Percentiles rank a stretch among this genome's conserved stretches.
Evolutionary conservation across 2,888 invertebrate species (phyloP).

Genomic region (Camptogramma bilineatum): DNA sequence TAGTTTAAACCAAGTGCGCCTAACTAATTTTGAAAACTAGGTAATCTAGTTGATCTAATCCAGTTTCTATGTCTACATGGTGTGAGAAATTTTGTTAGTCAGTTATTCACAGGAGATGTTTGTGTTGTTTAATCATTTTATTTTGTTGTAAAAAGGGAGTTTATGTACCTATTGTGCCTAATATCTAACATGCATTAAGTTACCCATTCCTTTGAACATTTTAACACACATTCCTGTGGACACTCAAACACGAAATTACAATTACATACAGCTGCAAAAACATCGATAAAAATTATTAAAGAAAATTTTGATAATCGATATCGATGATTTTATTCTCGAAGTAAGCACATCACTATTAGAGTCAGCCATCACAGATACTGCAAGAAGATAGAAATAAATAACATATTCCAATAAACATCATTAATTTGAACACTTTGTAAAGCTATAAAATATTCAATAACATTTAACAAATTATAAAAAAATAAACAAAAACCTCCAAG

Average conservation of each 20-base stretch:
- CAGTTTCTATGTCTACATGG: constrained; percentile 21
- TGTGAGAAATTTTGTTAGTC: constrained; percentile 51
- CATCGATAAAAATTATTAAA: constrained; percentile 47
- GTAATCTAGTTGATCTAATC: constrained; percentile 15
- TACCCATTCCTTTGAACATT: constrained; percentile 75
- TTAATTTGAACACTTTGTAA: not conserved
- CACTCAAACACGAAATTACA: constrained; percentile 75
- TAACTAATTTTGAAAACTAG: constrained; percentile 17
- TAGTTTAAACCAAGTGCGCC: constrained; percentile 11
- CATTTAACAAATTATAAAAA: not conserved
- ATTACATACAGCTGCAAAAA: constrained; percentile 57
- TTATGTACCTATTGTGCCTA: constrained; percentile 42
- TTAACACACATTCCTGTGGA: constrained; percentile 81
- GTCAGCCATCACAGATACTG: not conserved
- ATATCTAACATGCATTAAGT: constrained; percentile 62
- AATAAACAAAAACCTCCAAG: not conserved
- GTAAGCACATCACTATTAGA: constrained; percentile 23
- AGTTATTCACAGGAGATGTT: constrained; percentile 79
- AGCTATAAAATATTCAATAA: not conserved
- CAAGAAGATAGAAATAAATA: not conserved
- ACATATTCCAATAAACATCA: not conserved
- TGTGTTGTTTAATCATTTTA: constrained; percentile 48
- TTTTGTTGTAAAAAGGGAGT: constrained; percentile 34
- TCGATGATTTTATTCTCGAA: constrained; percentile 32
- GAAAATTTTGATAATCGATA: constrained; percentile 30